A percentile compares a stretch with the other conserved stretches of the same genome.
Conservation (phyloP, 2,797 vertebrate genomes). For the Lophotriccus pileatus region DNA sequence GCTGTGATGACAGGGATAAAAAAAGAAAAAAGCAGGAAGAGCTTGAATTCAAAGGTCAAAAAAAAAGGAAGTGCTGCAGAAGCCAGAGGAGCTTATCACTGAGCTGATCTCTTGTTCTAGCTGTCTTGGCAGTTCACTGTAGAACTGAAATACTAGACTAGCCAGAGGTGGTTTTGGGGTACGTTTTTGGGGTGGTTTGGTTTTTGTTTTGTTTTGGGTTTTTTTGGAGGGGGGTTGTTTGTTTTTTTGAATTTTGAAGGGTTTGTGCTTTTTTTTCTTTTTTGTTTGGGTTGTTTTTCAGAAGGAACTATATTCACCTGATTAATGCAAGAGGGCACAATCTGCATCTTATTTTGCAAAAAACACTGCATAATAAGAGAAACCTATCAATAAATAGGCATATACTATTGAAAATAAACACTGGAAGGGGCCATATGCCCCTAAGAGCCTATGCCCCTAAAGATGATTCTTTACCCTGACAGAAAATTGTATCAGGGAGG, state of each 20-base stretch:
- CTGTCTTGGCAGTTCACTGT: not conserved
- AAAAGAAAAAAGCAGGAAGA: not conserved
- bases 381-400: not conserved
- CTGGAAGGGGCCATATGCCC: not conserved
- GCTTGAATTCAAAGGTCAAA: not conserved
- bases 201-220: not conserved
- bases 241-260: not conserved
- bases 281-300: not conserved
- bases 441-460: not conserved
- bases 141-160: not conserved
- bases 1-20: not conserved
- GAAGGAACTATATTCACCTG: not conserved
- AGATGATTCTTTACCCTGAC: not conserved
- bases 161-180: not conserved
- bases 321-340: not conserved
- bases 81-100: not conserved
- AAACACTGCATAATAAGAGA: not conserved
- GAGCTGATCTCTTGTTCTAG: not conserved
- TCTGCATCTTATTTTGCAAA: not conserved
- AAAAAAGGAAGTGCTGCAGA: conserved; percentile 16
- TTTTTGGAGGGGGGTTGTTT: too few species aligned
- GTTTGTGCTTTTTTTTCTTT: not conserved
- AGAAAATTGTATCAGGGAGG: not conserved
- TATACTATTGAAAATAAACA: not conserved
- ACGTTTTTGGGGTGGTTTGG: not conserved